Conservation (phyloP, 2,888 invertebrate genomes). For the Azorinus chamasolen region DNA sequence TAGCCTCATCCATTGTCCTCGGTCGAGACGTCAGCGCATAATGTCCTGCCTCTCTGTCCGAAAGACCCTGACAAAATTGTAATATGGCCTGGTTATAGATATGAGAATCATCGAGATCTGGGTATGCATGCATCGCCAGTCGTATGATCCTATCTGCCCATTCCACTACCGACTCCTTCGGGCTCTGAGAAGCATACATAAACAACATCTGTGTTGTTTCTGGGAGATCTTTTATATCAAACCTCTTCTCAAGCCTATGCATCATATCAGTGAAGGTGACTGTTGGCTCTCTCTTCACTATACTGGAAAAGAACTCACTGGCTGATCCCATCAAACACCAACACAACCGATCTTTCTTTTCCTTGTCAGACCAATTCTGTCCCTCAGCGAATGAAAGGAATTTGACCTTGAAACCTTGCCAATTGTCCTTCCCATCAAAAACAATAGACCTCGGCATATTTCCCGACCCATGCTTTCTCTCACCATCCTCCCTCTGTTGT, state of each 20-base stretch:
- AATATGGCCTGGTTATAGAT: conserved; percentile 19
- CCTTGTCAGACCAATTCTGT: conserved; percentile 5
- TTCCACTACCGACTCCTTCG: conserved; percentile 13
- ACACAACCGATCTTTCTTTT: not conserved
- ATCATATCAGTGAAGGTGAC: conserved; percentile 3
- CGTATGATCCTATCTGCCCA: conserved; percentile 21
- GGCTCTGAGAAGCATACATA: not conserved
- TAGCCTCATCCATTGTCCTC: conserved; percentile 30
- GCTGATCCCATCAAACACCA: conserved; percentile 7
- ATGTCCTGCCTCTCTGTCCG: conserved; percentile 12
- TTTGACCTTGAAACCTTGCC: conserved; percentile 6
- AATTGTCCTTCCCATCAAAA: conserved; percentile 5
- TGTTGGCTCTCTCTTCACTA: not conserved
- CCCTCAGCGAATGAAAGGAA: not conserved
- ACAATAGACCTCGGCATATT: not conserved
- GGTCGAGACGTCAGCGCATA: conserved; percentile 13
- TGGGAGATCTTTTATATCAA: conserved; percentile 17
- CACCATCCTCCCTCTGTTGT: no score
- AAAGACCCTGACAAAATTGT: conserved; percentile 20
- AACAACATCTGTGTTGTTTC: conserved; percentile 21
- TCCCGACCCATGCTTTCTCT: no score
- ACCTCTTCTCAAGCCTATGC: conserved; percentile 8
- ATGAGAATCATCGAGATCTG: conserved; percentile 4
- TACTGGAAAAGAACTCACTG: conserved; percentile 12
- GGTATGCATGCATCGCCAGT: conserved; percentile 1